These are phyloP conservation scores for Drosophila neoperkinsi DNA, from an alignment of 2,888 invertebrate species.

Conservation along the genomic window DNA sequence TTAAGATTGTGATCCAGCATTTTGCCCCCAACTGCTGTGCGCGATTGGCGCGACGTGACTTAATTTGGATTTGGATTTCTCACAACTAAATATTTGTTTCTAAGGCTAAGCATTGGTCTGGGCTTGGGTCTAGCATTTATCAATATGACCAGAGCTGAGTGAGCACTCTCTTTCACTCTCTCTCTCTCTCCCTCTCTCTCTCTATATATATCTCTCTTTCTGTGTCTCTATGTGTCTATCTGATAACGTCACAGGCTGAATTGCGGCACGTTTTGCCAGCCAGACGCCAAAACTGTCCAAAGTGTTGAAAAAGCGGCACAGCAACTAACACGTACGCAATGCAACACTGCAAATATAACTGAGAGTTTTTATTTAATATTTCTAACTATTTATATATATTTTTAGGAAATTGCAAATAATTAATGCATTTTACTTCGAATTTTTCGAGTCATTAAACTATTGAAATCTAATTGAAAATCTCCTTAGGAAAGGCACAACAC, in stretches of 20 bases:
- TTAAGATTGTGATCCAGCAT: conserved; percentile 62
- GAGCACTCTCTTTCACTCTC: not conserved
- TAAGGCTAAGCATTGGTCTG: conserved; percentile 2
- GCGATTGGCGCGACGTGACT: conserved; percentile 84
- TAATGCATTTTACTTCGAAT: not conserved
- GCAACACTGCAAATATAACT: not conserved
- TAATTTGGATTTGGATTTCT: conserved; percentile 81
- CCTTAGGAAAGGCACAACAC: not conserved
- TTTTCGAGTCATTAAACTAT: not conserved
- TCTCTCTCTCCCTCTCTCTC: not conserved
- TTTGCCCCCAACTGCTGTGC: conserved; percentile 69
- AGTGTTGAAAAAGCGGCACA: conserved; percentile 66
- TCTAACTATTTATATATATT: not conserved
- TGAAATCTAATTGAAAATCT: not conserved
- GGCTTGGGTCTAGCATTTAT: conserved; percentile 61
- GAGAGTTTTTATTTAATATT: not conserved
- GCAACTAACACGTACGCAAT: conserved; percentile 77
- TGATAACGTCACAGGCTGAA: conserved; percentile 73
- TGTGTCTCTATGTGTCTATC: not conserved
- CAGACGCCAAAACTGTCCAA: conserved; percentile 69
- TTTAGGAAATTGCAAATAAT: not conserved
- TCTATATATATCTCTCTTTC: too few species aligned
- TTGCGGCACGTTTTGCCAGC: conserved; percentile 72
- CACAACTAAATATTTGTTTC: conserved; percentile 73
- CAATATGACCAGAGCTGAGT: conserved; percentile 65